Base-by-base conservation (phyloP, 1,140 invertebrate species). In the Bombus sylvicola region DNA sequence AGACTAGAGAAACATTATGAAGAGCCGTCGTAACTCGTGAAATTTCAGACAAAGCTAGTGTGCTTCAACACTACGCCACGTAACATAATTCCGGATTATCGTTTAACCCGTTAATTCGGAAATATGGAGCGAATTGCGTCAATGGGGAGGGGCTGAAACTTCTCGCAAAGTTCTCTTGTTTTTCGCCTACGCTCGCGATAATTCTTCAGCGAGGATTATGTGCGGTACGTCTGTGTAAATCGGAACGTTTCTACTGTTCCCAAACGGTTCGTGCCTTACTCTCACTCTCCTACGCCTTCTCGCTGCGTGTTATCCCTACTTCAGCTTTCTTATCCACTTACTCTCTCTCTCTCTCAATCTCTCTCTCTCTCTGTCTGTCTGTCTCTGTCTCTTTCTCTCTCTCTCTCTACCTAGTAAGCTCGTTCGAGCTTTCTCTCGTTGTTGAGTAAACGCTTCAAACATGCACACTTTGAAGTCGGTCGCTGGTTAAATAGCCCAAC, bases 401-500 rank as follows among this genome's bases (percentile, higher is more conserved):
- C 31, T 39, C 25, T 12, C 2, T 2, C 6, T 12, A 22, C 15
- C 25, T 13, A 25, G 25, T 37, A 31, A 64, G 28, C 28, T 47
- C 37, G 5, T 15, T 28, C 57, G 28, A 41, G 34, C 75, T 77
- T 64, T 62, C 75, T 81, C 86, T 57, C 87, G 81, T 83, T 86
- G 81, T 77, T 85, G 79, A 69, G 74, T 87, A 92, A 92, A 91
- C 91, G 81, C 75, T 89, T 90, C 80, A 76, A 89, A 88, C 91
- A 83, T 62, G 88, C 77, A 83, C 88, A 89, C 91, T 92, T 92
- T 91, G 90, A 91, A 92, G 88, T 92, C 78, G 87, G 43, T 80
- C 76, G 72, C 73, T 89, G 86, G 91, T 91, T 92, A 92, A 92
- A 92, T 89, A 92, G 86, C 89, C 88, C 83, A 79, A 66, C 86